Evolutionary conservation across 2,113 vertebrate species (phyloP).

Genomic region (Oncorhynchus mykiss): DNA sequence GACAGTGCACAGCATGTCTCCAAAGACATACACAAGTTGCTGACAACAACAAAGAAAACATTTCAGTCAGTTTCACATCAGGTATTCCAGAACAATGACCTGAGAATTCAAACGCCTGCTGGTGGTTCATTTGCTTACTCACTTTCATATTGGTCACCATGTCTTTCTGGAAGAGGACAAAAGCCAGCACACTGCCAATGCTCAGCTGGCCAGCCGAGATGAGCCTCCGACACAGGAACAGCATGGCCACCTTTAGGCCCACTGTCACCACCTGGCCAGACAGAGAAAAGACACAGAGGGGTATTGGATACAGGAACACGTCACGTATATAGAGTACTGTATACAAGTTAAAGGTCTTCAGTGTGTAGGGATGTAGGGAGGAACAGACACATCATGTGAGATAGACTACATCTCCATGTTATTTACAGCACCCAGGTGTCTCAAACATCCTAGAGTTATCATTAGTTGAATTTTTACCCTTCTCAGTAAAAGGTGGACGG

Average conservation of each 20-base stretch:
- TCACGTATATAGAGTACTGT: too few species aligned
- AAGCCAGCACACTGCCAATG: slow-evolving; percentile 76
- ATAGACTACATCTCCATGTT: too few species aligned
- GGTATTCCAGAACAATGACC: background rate
- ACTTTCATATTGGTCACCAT: slow-evolving; percentile 68
- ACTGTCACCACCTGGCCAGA: slow-evolving; percentile 68
- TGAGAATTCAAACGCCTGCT: background rate
- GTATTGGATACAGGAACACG: background rate
- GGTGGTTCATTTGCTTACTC: slow-evolving; percentile 4
- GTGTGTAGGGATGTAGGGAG: background rate
- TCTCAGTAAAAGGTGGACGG: slow-evolving; percentile 45
- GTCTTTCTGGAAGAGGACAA: slow-evolving; percentile 83
- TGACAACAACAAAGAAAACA: slow-evolving; percentile 40
- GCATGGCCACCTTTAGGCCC: slow-evolving; percentile 67
- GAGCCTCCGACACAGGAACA: slow-evolving; percentile 73
- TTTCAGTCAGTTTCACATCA: background rate
- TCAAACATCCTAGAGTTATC: too few species aligned
- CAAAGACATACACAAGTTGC: slow-evolving; percentile 72
- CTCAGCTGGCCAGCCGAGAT: slow-evolving; percentile 70
- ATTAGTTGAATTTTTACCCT: slow-evolving; percentile 68
- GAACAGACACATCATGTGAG: background rate
- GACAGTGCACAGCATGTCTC: slow-evolving; percentile 78
- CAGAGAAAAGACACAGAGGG: background rate
- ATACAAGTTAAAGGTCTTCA: background rate
- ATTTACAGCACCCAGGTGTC: too few species aligned